These are phyloP conservation scores for Ctenopoma kingsleyae DNA, from an alignment of 2,797 vertebrate genomes.

Conservation along the genomic window DNA sequence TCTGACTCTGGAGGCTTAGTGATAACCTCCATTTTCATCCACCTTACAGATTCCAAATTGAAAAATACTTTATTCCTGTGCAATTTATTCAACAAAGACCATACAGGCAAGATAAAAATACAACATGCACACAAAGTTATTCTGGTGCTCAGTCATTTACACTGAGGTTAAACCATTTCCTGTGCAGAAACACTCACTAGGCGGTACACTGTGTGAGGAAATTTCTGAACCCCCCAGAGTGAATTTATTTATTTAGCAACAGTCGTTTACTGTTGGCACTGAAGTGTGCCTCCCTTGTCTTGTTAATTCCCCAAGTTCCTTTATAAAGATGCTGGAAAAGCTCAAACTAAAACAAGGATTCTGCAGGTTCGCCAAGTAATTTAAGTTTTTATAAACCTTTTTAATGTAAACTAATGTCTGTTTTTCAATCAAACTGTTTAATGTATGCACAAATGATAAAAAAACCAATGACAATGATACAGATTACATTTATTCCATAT, in stretches of 20 bases:
- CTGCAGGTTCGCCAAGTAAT: not conserved
- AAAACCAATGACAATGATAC: not conserved
- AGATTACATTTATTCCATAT: not conserved
- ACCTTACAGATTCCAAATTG: constrained; percentile 1
- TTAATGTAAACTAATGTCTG: not conserved
- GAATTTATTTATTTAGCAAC: constrained; percentile 68
- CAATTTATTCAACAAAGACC: constrained; percentile 17
- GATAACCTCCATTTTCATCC: constrained; percentile 4
- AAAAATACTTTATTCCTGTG: constrained; percentile 3
- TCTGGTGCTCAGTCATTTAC: constrained; percentile 29
- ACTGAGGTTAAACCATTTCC: constrained; percentile 32
- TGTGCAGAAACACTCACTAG: constrained; percentile 37
- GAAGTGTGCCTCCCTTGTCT: constrained; percentile 36
- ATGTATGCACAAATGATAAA: not conserved
- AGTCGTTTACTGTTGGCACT: constrained; percentile 52
- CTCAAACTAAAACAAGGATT: constrained; percentile 18
- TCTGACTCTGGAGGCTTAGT: constrained; percentile 15
- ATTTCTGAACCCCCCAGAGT: constrained; percentile 39
- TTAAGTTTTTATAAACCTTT: not conserved
- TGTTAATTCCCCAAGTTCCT: constrained; percentile 42
- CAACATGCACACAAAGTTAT: constrained; percentile 16
- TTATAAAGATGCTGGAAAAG: constrained; percentile 35
- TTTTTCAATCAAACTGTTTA: not conserved
- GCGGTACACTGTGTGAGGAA: constrained; percentile 36
- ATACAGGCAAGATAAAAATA: constrained; percentile 8